Base-by-base conservation (phyloP, 2,888 invertebrate genomes). In the Pediacus dermestoides region DNA sequence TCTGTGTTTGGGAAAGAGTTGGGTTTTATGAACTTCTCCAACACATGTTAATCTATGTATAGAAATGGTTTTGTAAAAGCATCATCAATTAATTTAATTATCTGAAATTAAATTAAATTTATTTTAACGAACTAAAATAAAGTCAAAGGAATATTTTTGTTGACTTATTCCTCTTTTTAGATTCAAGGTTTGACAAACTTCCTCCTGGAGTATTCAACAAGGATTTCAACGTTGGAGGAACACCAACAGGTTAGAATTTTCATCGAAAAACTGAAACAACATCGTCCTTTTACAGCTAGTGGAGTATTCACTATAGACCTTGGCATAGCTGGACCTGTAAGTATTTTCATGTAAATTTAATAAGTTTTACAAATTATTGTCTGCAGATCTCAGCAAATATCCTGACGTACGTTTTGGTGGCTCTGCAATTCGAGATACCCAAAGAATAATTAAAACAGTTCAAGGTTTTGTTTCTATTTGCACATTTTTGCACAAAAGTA, bases 331-430 rank as follows among this genome's bases (percentile, higher is more conserved):
- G 68, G 66, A 32, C 68, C 69, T 21, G 70, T 70, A 60, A 57
- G 56, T 50, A 34, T 3, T n/a, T n/a, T n/a, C 28, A 4, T 2
- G 22, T 30, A 39, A 12, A 32, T 34, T 9, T 8, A 13, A 16
- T 28, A 3, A n/a, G n/a, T n/a, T 7, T 36, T 39, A n/a, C n/a
- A n/a, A n/a, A n/a, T n/a, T n/a, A 26, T 41, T 40, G 50, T 21
- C 66, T 67, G 42, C 50, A 70, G 70, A 65, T 70, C 40, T 64
- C 60, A 31, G 68, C 67, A 6, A 68, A 66, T 42, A 62, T 70
- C 34, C 44, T 70, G 12, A 70, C 69, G 0, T 70, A 70, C 38
- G 66, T 70, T 6, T 52, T 69, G 41, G 69, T 70, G 2, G 68
- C 68, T 10, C 39, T 70, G 22, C 70, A 70, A 40, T 69, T 70